Evolutionary conservation across 2,888 invertebrate genomes (phyloP).

Genomic region (Apoderus coryli): DNA sequence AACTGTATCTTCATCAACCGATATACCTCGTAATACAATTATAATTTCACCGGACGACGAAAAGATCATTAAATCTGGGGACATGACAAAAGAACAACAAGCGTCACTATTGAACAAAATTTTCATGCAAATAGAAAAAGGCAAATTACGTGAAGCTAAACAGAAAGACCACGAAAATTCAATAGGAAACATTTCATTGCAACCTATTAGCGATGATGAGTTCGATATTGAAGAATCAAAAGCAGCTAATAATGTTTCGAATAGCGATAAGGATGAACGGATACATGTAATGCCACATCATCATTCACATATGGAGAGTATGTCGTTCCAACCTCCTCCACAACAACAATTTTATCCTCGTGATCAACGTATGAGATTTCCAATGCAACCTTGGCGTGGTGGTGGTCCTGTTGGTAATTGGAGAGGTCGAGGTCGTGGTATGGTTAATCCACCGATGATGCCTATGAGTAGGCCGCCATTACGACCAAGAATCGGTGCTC

Average conservation of each 20-base stretch:
- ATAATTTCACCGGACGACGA: constrained; percentile 73
- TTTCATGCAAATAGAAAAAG: constrained; percentile 60
- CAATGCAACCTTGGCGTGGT: constrained; percentile 11
- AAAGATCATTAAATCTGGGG: constrained; percentile 59
- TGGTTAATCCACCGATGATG: constrained; percentile 14
- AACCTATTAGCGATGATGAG: constrained; percentile 32
- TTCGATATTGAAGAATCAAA: constrained; percentile 22
- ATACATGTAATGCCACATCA: constrained; percentile 11
- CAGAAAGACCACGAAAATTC: constrained; percentile 52
- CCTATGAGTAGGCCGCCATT: constrained; percentile 16
- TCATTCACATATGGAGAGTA: constrained; percentile 6
- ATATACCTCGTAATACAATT: constrained; percentile 29
- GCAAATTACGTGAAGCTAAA: constrained; percentile 61
- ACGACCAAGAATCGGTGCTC: constrained; percentile 15
- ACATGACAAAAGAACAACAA: constrained; percentile 59
- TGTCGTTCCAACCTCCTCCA: constrained; percentile 9
- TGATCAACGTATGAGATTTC: constrained; percentile 6
- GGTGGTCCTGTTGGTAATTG: constrained; percentile 11
- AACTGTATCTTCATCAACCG: constrained; percentile 7
- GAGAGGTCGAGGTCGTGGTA: constrained; percentile 13
- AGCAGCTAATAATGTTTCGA: constrained; percentile 20
- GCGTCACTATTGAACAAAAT: constrained; percentile 64
- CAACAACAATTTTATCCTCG: constrained; percentile 13
- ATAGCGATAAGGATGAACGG: constrained; percentile 22
- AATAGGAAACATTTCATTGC: constrained; percentile 25